A percentile compares a stretch with the other conserved stretches of the same genome.
phyloP scores from a whole-genome alignment of 2,888 invertebrate genomes.

The Eupithecia centaureata region DNA sequence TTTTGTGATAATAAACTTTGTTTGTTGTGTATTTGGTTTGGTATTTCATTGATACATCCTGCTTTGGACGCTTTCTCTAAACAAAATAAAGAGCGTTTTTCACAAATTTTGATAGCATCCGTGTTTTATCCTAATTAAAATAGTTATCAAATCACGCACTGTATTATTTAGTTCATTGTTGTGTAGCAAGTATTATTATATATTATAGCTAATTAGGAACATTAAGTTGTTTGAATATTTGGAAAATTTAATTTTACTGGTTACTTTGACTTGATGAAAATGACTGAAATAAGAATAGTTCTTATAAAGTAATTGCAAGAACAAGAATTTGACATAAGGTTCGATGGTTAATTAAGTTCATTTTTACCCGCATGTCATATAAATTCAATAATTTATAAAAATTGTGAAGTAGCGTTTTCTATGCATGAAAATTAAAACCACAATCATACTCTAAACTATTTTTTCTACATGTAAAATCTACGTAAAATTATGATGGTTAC shows the following conservation, averaged over 20 bases:
- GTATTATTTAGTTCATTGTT: background rate
- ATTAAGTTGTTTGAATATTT: background rate
- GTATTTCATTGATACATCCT: slow-evolving; percentile 23
- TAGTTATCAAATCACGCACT: background rate
- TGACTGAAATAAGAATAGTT: no score
- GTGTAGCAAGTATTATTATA: background rate
- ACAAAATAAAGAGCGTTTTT: background rate
- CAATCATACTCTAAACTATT: no score
- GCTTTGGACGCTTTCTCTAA: slow-evolving; percentile 15
- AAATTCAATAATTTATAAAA: background rate
- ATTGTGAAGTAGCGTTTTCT: no score
- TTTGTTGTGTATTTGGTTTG: slow-evolving; percentile 11
- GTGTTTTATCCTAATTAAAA: background rate
- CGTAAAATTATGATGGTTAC: no score
- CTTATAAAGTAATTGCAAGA: background rate
- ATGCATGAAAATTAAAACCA: no score
- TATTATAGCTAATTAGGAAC: background rate
- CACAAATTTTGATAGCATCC: background rate
- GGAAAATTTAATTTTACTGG: background rate
- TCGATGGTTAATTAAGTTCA: background rate
- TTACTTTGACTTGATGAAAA: background rate
- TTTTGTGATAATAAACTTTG: slow-evolving; percentile 1
- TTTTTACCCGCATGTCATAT: background rate
- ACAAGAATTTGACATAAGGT: background rate
- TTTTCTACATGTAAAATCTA: no score